Evolutionary conservation across 2,113 vertebrate genomes (phyloP).

Genomic region (Synodontis membranacea): DNA sequence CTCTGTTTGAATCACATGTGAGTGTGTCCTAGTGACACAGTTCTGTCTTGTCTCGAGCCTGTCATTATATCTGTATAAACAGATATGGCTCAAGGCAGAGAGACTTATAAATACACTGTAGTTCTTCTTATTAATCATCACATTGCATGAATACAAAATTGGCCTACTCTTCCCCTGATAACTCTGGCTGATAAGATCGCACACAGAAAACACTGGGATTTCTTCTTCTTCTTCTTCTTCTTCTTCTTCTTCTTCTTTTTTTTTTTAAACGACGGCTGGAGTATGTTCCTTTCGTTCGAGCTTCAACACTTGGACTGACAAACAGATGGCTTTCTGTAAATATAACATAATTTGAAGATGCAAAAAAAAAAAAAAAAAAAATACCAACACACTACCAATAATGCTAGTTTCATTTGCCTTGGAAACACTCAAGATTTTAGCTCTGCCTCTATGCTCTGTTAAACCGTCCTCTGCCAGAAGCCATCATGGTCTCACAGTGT

Average conservation of each 20-base stretch:
- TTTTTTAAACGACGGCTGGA: neutral
- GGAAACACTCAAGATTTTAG: neutral
- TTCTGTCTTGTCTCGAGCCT: slow-evolving; percentile 34
- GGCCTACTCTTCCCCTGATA: neutral
- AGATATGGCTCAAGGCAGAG: slow-evolving; percentile 17
- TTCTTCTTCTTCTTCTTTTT: neutral
- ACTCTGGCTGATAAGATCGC: neutral
- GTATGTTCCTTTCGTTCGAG: neutral
- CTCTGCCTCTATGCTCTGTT: slow-evolving; percentile 26
- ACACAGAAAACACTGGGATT: neutral
- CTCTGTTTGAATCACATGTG: slow-evolving; percentile 37
- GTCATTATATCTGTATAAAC: slow-evolving; percentile 23
- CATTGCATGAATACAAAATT: neutral
- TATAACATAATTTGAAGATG: neutral
- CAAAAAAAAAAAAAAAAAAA: neutral
- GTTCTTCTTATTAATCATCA: slow-evolving; percentile 29
- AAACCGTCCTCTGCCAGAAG: slow-evolving; percentile 32
- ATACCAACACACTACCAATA: neutral
- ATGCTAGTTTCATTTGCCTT: neutral
- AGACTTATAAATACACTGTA: slow-evolving; percentile 7
- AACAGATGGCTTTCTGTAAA: slow-evolving; percentile 19
- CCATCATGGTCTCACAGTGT: slow-evolving; percentile 42
- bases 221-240: too few relatives aligned
- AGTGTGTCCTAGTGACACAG: slow-evolving; percentile 34
- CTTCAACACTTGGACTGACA: neutral